Conservation (phyloP, 2,113 vertebrate species). For the Bubo blakistoni region DNA sequence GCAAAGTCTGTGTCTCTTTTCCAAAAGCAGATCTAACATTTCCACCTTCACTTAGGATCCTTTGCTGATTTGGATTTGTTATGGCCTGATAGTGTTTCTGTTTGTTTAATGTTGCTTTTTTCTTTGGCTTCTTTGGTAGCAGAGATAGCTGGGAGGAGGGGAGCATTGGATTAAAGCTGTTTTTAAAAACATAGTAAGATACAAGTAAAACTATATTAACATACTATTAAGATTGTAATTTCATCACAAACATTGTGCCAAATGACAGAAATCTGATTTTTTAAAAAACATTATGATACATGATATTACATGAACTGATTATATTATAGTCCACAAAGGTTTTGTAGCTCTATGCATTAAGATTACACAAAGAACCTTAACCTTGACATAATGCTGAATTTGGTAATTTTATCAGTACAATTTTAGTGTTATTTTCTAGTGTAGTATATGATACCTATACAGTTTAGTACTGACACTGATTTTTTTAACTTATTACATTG, state of each 20-base stretch:
- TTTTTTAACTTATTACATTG: neutral
- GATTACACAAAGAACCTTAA: neutral
- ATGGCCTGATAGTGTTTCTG: neutral
- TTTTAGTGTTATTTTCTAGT: neutral
- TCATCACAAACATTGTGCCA: neutral
- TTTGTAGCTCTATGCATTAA: neutral
- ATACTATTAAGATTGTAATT: neutral
- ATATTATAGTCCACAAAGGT: neutral
- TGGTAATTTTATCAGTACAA: neutral
- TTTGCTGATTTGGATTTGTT: neutral
- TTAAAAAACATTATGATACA: neutral
- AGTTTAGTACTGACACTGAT: neutral
- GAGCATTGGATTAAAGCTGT: neutral
- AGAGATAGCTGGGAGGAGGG: neutral
- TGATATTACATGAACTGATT: neutral
- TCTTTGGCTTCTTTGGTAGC: neutral
- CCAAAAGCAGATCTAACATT: neutral
- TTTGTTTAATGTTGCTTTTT: neutral
- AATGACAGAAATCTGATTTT: neutral
- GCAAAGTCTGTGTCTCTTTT: neutral
- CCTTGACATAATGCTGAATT: neutral
- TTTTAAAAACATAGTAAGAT: neutral
- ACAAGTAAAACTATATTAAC: neutral
- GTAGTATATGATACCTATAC: neutral
- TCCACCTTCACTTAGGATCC: neutral